Conservation (phyloP, 92 coral and sea anemone genomes). For the Heteractis magnifica region DNA sequence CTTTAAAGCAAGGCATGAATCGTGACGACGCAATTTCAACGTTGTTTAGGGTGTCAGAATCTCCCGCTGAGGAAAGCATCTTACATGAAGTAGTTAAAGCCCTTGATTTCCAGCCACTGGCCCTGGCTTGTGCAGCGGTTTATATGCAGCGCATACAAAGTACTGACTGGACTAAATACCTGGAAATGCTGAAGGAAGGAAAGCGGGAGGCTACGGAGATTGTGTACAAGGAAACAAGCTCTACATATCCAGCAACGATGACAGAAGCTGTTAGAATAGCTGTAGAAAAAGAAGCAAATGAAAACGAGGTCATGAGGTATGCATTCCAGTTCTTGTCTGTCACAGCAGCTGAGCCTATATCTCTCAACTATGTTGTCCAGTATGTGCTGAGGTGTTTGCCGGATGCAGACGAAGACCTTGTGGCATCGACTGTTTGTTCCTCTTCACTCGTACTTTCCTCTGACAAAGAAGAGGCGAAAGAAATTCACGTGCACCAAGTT, state of each 20-base stretch:
- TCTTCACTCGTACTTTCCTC: background rate
- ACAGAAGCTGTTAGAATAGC: background rate
- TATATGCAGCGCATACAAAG: background rate
- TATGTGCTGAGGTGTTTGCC: background rate
- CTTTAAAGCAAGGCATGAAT: constrained; percentile 36
- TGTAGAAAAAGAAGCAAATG: background rate
- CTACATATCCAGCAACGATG: background rate
- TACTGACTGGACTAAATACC: constrained; percentile 3
- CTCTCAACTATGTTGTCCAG: background rate
- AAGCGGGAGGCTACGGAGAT: background rate
- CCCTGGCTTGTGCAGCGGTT: constrained; percentile 5
- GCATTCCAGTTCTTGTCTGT: background rate
- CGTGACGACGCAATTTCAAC: constrained; percentile 10
- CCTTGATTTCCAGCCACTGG: constrained; percentile 4
- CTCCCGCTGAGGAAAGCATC: background rate
- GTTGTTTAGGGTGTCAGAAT: background rate
- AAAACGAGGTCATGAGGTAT: background rate
- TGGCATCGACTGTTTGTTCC: background rate
- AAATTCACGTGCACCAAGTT: background rate
- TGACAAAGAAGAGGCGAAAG: background rate
- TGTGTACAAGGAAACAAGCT: background rate
- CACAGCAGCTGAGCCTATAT: constrained; percentile 1
- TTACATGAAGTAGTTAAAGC: background rate
- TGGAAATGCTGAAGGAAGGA: background rate
- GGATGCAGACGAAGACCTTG: background rate